Evolutionary conservation across 2,797 vertebrate species (phyloP), one percentile per base, ranked within the genome.

Genomic region (Cottoperca gobio): DNA sequence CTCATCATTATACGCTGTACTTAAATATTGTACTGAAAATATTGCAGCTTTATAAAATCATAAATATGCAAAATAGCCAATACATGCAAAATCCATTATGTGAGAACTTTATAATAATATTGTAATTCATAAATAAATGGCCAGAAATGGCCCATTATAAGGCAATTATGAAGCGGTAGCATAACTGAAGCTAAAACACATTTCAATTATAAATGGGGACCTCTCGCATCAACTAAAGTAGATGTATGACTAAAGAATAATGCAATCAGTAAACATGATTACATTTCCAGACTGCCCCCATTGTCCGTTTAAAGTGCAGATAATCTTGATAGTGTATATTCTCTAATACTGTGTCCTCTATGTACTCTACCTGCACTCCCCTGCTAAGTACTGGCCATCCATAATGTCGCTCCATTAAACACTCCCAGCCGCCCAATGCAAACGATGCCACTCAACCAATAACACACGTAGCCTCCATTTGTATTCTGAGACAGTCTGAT

Each of bases 401-500:
- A 60, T 73, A 33, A 76, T 59, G 31, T 19, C 66, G 31, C 69
- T 71, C 63, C 88, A 37, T 71, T 73, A 73, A 79, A 81, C 37
- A 82, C 31, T 28, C 49, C 54, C 50, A 64, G 31, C 63, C 19
- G 66, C 39, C 28, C 46, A n/a, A 50, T 77, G n/a, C 55, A 61
- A 70, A 77, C 49, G 55, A 82, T 60, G 46, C 54, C 76, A 78
- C 77, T 74, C 59, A 65, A 69, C 77, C 79, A 76, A 71, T 69
- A 64, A 69, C 48, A 66, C 67, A 60, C 68, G 9, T 11, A 39
- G 42, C 37, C 77, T 70, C 85, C 63, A 82, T 89, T 84, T 85
- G 68, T 88, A 91, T 88, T 88, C 81, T 52, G 40, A 46, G 31
- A 45, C 17, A 26, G 23, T 82, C 69, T 79, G 83, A 82, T 58